Percentiles rank a stretch among this genome's conserved stretches.
Evolutionary conservation across 2,888 invertebrate genomes (phyloP).

Genomic region (Drosophila ezoana): DNA sequence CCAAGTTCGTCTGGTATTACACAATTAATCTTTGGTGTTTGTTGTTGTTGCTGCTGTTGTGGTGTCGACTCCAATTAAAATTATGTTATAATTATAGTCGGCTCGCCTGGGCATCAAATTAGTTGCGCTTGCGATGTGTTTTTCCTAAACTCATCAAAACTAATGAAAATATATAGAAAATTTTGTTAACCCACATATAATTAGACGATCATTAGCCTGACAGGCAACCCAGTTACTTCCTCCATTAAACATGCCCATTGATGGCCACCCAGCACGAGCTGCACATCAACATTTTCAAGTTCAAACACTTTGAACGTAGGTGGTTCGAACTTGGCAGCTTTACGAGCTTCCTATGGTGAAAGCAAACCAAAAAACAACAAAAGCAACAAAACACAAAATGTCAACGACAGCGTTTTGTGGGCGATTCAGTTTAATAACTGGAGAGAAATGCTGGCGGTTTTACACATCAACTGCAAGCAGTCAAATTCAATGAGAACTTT

Average conservation of each 20-base stretch:
- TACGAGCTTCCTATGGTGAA: conserved; percentile 38
- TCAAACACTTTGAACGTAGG: conserved; percentile 52
- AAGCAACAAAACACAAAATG: conserved; percentile 4
- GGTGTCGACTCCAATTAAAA: conserved; percentile 71
- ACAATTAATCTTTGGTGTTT: conserved; percentile 68
- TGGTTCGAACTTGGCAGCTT: conserved; percentile 32
- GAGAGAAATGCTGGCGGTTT: conserved; percentile 1
- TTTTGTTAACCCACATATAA: conserved; percentile 67
- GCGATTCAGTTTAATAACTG: conserved; percentile 21
- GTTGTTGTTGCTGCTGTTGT: conserved; percentile 43
- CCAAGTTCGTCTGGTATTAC: conserved; percentile 47
- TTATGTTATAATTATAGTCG: conserved; percentile 72
- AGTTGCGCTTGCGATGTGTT: conserved; percentile 44
- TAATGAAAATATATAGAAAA: conserved; percentile 63
- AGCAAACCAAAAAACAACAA: conserved; percentile 18
- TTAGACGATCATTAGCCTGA: conserved; percentile 64
- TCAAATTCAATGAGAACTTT: conserved; percentile 16
- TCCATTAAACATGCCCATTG: conserved; percentile 8
- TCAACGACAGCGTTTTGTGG: conserved; percentile 30
- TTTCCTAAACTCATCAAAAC: conserved; percentile 55
- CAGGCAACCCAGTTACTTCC: conserved; percentile 40
- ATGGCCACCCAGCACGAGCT: conserved; percentile 58
- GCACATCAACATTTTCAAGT: conserved; percentile 46
- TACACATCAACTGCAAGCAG: conserved; percentile 14
- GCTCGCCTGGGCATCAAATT: conserved; percentile 62